Base-by-base conservation (phyloP, 2,888 invertebrate genomes). In the Tetramorium bicarinatum region DNA sequence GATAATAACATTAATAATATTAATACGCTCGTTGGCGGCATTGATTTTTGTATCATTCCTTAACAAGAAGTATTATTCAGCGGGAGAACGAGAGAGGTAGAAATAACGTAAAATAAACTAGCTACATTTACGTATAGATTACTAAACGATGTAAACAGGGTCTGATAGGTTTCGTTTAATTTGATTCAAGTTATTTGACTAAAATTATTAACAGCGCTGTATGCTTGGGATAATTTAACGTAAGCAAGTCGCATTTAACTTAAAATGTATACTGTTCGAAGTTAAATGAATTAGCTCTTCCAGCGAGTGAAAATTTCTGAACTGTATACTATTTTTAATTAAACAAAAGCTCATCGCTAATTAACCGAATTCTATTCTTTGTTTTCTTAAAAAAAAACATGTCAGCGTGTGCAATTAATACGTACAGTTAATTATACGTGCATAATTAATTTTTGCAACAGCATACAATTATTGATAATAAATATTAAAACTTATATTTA, bases 1-100 rank as follows among this genome's bases (percentile, higher is more conserved):
- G 71, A 61, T 80, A 80, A 80, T 71, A 71, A 59, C 71, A 80
- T 80, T 80, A 80, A 80, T 71, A 59, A 80, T 69, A 61, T 80
- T 61, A 71, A 61, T 61, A 67, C 67, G 67, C 67, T 79, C 77
- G 59, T 80, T 71, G 59, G 56, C 47, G 71, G 21, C 25, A 71
- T 80, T 79, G 25, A 41, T 61, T 67, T 80, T 59, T 59, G 18
- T 71, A 80, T 79, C 59, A 69, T 80, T 80, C 59, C 15, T 49
- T 80, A 80, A 18, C 56, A 67, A 61, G 8, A 77, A 77, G 56
- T 61, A 80, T 69, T 67, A 79, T 69, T 69, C 59, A 38, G 13
- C 11, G 34, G 34, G 25, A 47, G 21, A 61, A 49, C 18, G 34
- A 21, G 21, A 64, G 7, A 59, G 8, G 15, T 59, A 61, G 34